Evolutionary conservation across 2,797 vertebrate genomes (phyloP), one percentile per base, ranked within the genome.

Genomic region (Neopelma chrysocephalum): DNA sequence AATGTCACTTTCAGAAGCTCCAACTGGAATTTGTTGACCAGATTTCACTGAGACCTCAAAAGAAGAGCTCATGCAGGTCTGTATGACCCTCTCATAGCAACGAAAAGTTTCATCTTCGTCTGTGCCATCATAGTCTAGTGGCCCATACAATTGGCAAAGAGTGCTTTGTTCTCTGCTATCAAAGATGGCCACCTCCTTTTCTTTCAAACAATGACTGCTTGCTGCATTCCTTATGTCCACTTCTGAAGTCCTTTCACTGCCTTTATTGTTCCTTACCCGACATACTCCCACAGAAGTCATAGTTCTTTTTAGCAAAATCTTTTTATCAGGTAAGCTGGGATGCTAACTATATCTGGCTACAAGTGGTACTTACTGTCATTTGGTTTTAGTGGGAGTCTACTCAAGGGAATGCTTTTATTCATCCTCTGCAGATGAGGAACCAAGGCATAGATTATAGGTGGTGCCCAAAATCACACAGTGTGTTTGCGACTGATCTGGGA

Each of bases 91-190:
- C 18, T 53, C 13, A 38, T 22, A 5, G 6, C 11, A 70, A 38
- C 27, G 47, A 66, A 64, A 86, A 86, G 1, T 25, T 40, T 77
- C 47, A 19, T 53, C 21, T 40, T 73, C n/a, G 11, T 48, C 19
- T 69, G 15, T 36, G 36, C 19, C 1, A 9, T 66, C 14, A 23
- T 40, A 65, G 25, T 57, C n/a, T 60, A 51, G 25, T 3, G 3
- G 29, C 12, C 23, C 23, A 15, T 25, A 15, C 0, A 1, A 25
- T 2, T 7, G 11, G 3, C 25, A 40, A 62, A 56, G 31, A 62
- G 4, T 34, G 4, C 21, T 77, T 70, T 54, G 26, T 53, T 54
- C 36, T 61, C 54, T 47, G 15, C 3, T 36, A 43, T 45, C 18
- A 78, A 75, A 72, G 22, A 47, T 6, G 4, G 5, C 13, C 2